Conservation (phyloP, 2,888 invertebrate genomes). For the Latrodectus hesperus region DNA sequence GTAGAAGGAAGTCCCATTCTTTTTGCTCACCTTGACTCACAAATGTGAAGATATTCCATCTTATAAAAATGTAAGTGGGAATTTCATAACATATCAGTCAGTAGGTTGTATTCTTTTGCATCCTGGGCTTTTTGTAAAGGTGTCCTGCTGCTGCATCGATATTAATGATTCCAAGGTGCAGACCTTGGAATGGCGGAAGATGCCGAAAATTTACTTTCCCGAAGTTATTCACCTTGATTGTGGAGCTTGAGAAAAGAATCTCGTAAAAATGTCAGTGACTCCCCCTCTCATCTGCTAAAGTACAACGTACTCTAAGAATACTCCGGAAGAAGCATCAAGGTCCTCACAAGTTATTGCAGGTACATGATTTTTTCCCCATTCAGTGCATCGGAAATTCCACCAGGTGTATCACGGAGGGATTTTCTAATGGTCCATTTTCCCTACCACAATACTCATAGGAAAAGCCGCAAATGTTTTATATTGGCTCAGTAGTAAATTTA, state of each 20-base stretch:
- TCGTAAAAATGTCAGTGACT: constrained; percentile 57
- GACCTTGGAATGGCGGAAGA: constrained; percentile 51
- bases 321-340: constrained; percentile 52
- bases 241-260: constrained; percentile 4
- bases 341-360: constrained; percentile 49
- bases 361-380: constrained; percentile 20
- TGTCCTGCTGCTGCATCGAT: constrained; percentile 16
- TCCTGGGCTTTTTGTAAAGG: constrained; percentile 11
- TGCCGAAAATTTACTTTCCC: constrained; percentile 19
- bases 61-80: background rate
- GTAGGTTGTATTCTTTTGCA: constrained; percentile 13
- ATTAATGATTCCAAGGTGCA: constrained; percentile 10
- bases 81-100: constrained; percentile 26
- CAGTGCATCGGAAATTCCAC: background rate
- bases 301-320: constrained; percentile 53
- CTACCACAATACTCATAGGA: background rate
- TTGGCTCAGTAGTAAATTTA: background rate
- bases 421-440: background rate
- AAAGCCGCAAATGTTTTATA: background rate
- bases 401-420: background rate
- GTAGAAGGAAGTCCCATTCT: background rate
- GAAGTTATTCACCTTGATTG: constrained; percentile 46
- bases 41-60: background rate
- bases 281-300: constrained; percentile 46
- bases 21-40: background rate